These are phyloP conservation scores for Tenualosa thibaudeaui DNA, from an alignment of 2,797 vertebrate species.

Conservation along the genomic window DNA sequence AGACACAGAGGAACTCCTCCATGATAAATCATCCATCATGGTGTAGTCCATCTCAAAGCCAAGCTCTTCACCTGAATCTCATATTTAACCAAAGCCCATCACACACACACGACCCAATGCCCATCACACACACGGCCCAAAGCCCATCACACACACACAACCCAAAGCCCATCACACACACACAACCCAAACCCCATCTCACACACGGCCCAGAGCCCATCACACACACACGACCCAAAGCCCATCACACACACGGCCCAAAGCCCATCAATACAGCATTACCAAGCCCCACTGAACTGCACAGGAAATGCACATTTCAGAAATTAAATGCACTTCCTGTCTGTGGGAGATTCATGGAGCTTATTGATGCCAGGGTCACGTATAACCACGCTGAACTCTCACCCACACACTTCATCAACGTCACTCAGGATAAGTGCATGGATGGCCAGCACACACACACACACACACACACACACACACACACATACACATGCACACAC, in stretches of 20 bases:
- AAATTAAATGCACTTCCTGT: slow-evolving; percentile 38
- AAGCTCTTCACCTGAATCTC: slow-evolving; percentile 9
- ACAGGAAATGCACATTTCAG: background rate
- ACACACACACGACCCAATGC: slow-evolving; percentile 38
- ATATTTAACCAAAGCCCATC: background rate
- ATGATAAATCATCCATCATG: background rate
- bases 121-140: slow-evolving; percentile 42
- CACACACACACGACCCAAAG: slow-evolving; percentile 40
- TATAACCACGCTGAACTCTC: slow-evolving; percentile 29
- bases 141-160: slow-evolving; percentile 42
- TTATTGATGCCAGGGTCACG: slow-evolving; percentile 27
- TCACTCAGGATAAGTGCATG: background rate
- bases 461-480: background rate
- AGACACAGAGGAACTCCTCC: background rate
- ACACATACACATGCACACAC: too few relatives aligned
- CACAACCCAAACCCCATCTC: too few relatives aligned
- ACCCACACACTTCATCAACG: slow-evolving; percentile 25
- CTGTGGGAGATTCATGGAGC: slow-evolving; percentile 32
- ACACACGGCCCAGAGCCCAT: slow-evolving; percentile 40
- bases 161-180: slow-evolving; percentile 24
- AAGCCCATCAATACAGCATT: slow-evolving; percentile 29
- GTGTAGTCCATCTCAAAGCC: background rate
- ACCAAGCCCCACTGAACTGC: background rate
- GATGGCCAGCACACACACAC: background rate
- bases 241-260: slow-evolving; percentile 42